phyloP scores from a whole-genome alignment of 2,113 vertebrate genomes.

The Seriola rivoliana region DNA sequence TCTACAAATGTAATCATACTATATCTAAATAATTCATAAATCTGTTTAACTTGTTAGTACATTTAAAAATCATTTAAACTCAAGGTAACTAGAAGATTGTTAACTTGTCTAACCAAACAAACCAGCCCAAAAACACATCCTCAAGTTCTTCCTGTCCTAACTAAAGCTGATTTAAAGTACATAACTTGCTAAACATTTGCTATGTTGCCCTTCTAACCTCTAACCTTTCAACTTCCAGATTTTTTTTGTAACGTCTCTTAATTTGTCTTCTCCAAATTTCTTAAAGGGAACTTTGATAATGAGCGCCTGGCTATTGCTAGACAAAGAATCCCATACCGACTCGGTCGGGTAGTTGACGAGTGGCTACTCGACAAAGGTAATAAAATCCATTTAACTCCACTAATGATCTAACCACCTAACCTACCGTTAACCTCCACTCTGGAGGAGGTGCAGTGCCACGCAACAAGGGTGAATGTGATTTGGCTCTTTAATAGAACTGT shows the following conservation, averaged over 20 bases:
- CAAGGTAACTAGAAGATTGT: constrained; percentile 80
- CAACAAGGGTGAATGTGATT: constrained; percentile 59
- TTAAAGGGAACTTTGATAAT: constrained; percentile 99
- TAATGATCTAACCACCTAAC: constrained; percentile 86
- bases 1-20: constrained; percentile 55
- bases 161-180: constrained; percentile 83
- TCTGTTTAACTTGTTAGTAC: constrained; percentile 78
- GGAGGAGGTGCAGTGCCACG: constrained; percentile 87
- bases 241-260: constrained; percentile 85
- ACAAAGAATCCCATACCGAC: constrained; percentile 99
- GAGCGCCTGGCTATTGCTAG: constrained; percentile 99
- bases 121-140: constrained; percentile 75
- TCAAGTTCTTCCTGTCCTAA: constrained; percentile 80
- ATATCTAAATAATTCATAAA: constrained; percentile 86
- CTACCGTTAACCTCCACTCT: constrained; percentile 86
- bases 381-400: constrained; percentile 91
- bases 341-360: constrained; percentile 99
- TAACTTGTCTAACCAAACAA: constrained; percentile 81
- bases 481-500: constrained; percentile 38
- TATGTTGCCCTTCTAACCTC: constrained; percentile 86
- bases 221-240: constrained; percentile 90
- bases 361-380: constrained; percentile 99
- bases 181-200: constrained; percentile 85
- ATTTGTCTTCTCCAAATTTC: constrained; percentile 93
- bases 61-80: constrained; percentile 78